A percentile compares a stretch with the other conserved stretches of the same genome.
Conservation (phyloP, 2,888 invertebrate genomes). For the Trisateles emortualis region DNA sequence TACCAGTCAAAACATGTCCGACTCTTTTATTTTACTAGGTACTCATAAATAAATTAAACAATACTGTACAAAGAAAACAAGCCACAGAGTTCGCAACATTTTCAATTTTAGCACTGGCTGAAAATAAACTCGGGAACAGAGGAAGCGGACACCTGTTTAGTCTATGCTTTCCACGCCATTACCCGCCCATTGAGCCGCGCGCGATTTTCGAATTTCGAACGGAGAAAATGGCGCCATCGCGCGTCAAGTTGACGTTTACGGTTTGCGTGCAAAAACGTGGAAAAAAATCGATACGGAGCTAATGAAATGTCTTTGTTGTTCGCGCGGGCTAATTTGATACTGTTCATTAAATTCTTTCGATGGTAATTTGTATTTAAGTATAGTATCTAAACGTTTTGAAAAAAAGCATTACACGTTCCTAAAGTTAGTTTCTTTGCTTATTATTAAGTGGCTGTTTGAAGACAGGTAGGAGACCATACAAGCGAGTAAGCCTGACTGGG, state of each 20-base stretch:
- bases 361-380: not conserved
- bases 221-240: conserved; percentile 65
- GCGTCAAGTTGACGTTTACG: conserved; percentile 69
- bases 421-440: too few species aligned
- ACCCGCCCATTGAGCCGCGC: conserved; percentile 71
- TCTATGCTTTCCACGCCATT: conserved; percentile 81
- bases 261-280: conserved; percentile 52
- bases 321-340: conserved; percentile 34
- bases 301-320: conserved; percentile 43
- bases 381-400: not conserved
- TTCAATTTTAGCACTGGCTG: conserved; percentile 42
- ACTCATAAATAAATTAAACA: conserved; percentile 40
- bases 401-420: too few species aligned
- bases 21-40: conserved; percentile 19
- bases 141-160: conserved; percentile 72
- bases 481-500: too few species aligned
- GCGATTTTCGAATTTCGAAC: conserved; percentile 78
- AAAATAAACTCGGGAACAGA: conserved; percentile 44
- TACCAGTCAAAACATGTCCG: not conserved
- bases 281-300: conserved; percentile 44
- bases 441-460: too few species aligned
- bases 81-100: conserved; percentile 35
- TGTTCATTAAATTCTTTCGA: conserved; percentile 4
- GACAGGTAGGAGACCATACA: too few species aligned
- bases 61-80: conserved; percentile 30